phyloP scores from a whole-genome alignment of 92 coral and sea anemone genomes.

The Anthopleura xanthogrammica region DNA sequence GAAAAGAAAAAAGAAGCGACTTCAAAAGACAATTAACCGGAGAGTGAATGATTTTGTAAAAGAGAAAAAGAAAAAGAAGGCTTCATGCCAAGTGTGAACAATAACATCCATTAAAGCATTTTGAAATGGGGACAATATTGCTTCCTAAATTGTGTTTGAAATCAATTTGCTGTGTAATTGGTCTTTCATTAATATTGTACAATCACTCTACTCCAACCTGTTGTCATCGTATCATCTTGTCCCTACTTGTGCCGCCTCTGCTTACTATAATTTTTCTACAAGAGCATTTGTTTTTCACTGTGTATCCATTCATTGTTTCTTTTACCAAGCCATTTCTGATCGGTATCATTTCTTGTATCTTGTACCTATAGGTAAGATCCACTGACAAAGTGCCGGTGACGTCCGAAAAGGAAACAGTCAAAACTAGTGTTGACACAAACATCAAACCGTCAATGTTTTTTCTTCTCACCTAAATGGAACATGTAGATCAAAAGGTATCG shows the following conservation, averaged over 20 bases:
- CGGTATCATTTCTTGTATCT: not conserved
- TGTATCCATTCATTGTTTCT: not conserved
- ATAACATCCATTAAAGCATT: not conserved
- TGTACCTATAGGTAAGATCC: not conserved
- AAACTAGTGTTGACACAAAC: conserved; percentile 3
- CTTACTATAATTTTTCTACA: not conserved
- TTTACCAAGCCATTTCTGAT: not conserved
- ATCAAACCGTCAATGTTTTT: not conserved
- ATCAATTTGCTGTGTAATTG: not conserved
- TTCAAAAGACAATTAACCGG: not conserved
- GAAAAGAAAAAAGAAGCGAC: not conserved
- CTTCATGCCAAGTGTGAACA: not conserved
- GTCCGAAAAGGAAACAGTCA: conserved; percentile 11
- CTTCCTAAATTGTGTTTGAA: conserved; percentile 1
- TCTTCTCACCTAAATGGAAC: not conserved
- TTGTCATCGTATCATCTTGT: not conserved
- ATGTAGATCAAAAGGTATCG: not conserved
- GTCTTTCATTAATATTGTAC: not conserved
- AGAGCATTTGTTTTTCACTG: not conserved
- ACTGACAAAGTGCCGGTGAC: not conserved
- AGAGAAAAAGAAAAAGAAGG: too few species aligned
- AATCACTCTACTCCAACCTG: not conserved
- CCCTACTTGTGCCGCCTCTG: not conserved
- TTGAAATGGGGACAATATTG: not conserved
- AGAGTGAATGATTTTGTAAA: not conserved